Evolutionary conservation across 2,797 vertebrate genomes (phyloP).

Genomic region (Rachycentron canadum): DNA sequence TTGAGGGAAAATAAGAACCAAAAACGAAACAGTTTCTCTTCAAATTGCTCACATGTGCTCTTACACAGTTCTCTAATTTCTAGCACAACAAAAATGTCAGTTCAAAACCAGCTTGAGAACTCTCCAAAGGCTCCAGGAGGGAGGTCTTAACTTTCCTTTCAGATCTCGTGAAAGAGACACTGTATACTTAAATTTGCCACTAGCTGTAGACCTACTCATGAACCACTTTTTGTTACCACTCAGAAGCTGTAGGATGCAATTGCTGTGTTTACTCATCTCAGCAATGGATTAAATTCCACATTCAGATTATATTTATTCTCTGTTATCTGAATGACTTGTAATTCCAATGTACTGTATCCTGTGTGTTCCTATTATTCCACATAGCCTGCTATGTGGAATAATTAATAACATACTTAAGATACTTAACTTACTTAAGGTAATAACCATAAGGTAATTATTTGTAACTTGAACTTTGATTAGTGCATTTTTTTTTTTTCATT

Average conservation of each 20-base stretch:
- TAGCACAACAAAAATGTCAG: not conserved
- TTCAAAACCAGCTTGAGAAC: constrained; percentile 30
- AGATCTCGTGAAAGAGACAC: constrained; percentile 16
- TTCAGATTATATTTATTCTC: constrained; percentile 46
- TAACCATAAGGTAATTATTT: too few species aligned
- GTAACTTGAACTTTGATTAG: constrained; percentile 22
- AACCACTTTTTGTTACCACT: constrained; percentile 7
- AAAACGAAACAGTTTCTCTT: not conserved
- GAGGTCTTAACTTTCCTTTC: constrained; percentile 5
- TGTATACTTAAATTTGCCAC: constrained; percentile 17
- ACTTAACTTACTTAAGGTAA: too few species aligned
- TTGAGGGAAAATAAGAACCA: not conserved
- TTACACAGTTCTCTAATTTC: constrained; percentile 19
- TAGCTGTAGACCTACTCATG: constrained; percentile 13
- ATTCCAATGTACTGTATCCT: constrained; percentile 41
- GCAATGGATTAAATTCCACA: constrained; percentile 28
- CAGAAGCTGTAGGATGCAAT: constrained; percentile 1
- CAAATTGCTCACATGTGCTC: not conserved
- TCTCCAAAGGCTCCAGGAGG: constrained; percentile 5
- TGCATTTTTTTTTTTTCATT: constrained; percentile 10
- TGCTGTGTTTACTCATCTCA: not conserved
- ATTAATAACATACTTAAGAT: constrained; percentile 39
- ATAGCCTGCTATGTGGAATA: constrained; percentile 55
- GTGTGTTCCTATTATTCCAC: constrained; percentile 26
- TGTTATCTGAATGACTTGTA: constrained; percentile 21